phyloP scores from a whole-genome alignment of 2,113 vertebrate species.

The Gallinago jamesoni region DNA sequence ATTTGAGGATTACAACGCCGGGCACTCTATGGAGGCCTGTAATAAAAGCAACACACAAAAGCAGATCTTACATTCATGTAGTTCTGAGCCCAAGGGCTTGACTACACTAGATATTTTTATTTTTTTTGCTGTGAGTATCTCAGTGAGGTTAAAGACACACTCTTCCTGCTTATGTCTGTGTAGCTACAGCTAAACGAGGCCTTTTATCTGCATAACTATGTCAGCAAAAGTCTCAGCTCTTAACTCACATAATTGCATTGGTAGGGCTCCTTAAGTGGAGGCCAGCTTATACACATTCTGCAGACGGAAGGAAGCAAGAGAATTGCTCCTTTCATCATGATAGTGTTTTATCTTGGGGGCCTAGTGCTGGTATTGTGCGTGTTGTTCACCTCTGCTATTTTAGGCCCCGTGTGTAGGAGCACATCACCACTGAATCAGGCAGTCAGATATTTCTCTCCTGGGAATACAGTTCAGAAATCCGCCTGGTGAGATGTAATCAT shows the following conservation, averaged over 20 bases:
- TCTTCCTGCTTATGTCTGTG: background rate
- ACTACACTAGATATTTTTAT: background rate
- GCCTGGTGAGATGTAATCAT: background rate
- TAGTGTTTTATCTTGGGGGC: background rate
- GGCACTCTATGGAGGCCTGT: background rate
- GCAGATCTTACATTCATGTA: background rate
- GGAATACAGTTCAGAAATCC: background rate
- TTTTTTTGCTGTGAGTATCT: background rate
- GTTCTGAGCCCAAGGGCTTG: background rate
- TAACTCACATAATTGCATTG: background rate
- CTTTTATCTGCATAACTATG: background rate
- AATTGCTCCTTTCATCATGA: constrained; percentile 26
- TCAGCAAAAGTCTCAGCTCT: background rate
- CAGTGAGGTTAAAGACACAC: background rate
- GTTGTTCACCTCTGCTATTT: constrained; percentile 18
- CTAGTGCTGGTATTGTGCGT: background rate
- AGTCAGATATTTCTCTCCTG: background rate
- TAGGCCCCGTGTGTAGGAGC: background rate
- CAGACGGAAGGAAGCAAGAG: background rate
- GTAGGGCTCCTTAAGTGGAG: background rate
- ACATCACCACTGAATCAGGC: background rate
- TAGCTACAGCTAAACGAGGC: background rate
- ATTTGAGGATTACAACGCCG: background rate
- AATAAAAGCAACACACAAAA: background rate
- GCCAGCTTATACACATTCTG: background rate